Evolutionary conservation across 35 echinoderm and acorn worm genomes (phyloP), one percentile per base, ranked within the genome.

Genomic region (Amphiura filiformis): DNA sequence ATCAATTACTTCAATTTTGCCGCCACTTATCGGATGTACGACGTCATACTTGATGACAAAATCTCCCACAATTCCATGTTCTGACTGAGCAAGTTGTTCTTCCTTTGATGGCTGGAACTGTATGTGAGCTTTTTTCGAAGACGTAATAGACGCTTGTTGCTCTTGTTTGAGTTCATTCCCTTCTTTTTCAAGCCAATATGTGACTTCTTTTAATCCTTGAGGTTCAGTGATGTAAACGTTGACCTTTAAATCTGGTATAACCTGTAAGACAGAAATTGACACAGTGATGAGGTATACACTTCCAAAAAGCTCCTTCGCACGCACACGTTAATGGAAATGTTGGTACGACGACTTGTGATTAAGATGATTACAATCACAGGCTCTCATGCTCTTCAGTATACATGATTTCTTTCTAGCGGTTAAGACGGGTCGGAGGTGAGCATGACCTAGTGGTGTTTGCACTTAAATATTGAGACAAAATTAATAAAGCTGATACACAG

Each of bases 41-140:
- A 91, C 89, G 47, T 91, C 89, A 65, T 91, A 91, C 11, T 61
- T 70, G 20, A 85, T 52, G 33, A 91, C 42, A 23, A 91, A 85
- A 79, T 85, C 82, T 15, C 89, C 89, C 20, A 79, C 15, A 1
- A 79, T 85, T 13, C 89, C 89, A 61, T 79, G 61, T 13, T 14
- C 23, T 4, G 89, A 86, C 31, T 78, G 13, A 0, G 38, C 26
- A 1, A 76, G 35, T 32, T 91, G 89, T 79, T 91, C 89, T 5
- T 61, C 82, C 44, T 18, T 61, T 14, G 31, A 11, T 37, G 47
- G 83, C 15, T 85, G 83, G 30, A 85, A 85, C 31, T 36, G 83
- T 23, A 85, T 37, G 31, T 65, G 44, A 30, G 75, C 82, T 42
- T 65, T 83, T 31, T 38, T 31, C 37, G 34, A 31, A 20, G 61